A percentile compares a stretch with the other conserved stretches of the same genome.
Conservation (phyloP, 2,888 invertebrate species). For the Idaea biselata region DNA sequence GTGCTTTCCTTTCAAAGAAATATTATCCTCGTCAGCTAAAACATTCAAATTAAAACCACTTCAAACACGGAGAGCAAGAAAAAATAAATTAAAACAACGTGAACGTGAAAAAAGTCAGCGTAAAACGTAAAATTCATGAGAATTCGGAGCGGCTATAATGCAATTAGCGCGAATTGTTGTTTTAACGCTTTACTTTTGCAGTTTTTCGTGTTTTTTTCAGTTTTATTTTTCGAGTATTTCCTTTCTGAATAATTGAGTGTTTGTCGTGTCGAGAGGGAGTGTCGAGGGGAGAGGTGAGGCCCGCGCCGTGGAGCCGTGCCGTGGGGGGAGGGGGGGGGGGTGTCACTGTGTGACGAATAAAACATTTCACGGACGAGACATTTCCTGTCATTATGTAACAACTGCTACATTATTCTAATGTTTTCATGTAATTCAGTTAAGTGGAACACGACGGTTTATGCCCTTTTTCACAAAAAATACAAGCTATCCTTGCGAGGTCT, state of each 20-base stretch:
- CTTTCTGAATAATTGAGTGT: slow-evolving; percentile 14
- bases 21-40: slow-evolving; percentile 15
- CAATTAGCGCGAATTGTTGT: slow-evolving; percentile 33
- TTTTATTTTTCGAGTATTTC: slow-evolving; percentile 7
- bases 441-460: not conserved
- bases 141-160: slow-evolving; percentile 22
- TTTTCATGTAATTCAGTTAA: not conserved
- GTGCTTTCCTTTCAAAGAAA: slow-evolving; percentile 3
- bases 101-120: slow-evolving; percentile 22
- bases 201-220: slow-evolving; percentile 16
- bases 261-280: not conserved
- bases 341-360: not conserved
- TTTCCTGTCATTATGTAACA: not conserved
- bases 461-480: not conserved
- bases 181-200: slow-evolving; percentile 22
- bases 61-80: slow-evolving; percentile 24
- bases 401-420: not conserved
- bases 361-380: not conserved
- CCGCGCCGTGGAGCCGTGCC: too few relatives aligned
- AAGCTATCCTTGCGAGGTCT: too few relatives aligned
- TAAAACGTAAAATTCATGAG: slow-evolving; percentile 27
- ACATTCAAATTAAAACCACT: slow-evolving; percentile 24
- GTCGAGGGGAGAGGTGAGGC: not conserved
- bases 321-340: not conserved
- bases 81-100: slow-evolving; percentile 20